phyloP scores from a whole-genome alignment of 2,797 vertebrate genomes.

The Manis crassicaudata region DNA sequence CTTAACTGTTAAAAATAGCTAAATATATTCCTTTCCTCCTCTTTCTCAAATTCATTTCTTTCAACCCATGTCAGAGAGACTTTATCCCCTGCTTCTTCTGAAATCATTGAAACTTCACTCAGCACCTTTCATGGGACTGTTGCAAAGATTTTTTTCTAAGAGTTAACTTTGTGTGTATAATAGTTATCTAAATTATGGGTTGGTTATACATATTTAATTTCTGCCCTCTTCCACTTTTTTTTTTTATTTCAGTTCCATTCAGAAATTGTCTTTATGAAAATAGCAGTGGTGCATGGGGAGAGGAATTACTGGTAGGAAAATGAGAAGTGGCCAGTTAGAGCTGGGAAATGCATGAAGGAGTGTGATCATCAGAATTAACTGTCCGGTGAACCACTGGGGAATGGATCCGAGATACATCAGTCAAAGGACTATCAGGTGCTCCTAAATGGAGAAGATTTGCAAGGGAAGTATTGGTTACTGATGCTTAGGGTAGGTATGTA shows the following conservation, averaged over 20 bases:
- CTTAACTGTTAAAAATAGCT: not conserved
- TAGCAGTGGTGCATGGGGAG: not conserved
- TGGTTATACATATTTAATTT: not conserved
- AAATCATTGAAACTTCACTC: not conserved
- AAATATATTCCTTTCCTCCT: not conserved
- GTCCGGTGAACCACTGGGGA: not conserved
- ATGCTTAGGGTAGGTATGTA: not conserved
- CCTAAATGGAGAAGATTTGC: not conserved
- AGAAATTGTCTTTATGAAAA: not conserved
- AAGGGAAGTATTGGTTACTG: not conserved
- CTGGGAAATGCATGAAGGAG: not conserved
- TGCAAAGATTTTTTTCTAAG: not conserved
- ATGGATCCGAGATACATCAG: not conserved
- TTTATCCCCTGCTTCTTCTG: not conserved
- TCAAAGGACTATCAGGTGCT: not conserved
- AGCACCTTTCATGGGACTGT: not conserved
- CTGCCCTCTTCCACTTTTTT: not conserved
- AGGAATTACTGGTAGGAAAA: not conserved
- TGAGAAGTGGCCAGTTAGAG: not conserved
- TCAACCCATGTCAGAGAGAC: not conserved
- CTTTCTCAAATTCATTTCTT: not conserved
- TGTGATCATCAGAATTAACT: not conserved
- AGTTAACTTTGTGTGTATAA: not conserved
- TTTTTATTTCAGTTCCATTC: not conserved
- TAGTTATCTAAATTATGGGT: not conserved